Base-by-base conservation (phyloP, 2,888 invertebrate genomes). In the Polyploca ridens region DNA sequence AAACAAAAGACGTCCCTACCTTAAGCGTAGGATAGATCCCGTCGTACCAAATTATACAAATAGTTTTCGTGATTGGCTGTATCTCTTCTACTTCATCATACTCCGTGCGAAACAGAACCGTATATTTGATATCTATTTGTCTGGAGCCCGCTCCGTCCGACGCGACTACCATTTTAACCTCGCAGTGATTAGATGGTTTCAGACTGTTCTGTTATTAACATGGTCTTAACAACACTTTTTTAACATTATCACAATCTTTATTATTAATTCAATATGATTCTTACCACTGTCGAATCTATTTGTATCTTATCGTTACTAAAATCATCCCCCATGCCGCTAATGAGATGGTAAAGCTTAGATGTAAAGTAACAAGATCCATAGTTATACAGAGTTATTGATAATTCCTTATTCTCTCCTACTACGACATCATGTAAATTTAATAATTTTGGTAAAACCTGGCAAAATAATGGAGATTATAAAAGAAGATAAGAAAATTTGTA, bases 11-110 rank as follows among this genome's bases (percentile, higher is more conserved):
- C 44, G 6, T 44, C 61, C 72, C 41, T 62, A 91, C 94, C 90
- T 92, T 89, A 4, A 91, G 76, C 3, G 87, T 93, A 35, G 94
- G 93, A 73, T 92, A 93, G 69, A 93, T 91, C 5, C 93, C 93
- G 66, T 93, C 93, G 64, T 93, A 94, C 91, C 91, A 94, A 63
- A 94, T 69, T n/a, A 69, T 85, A 68, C 89, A 89, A 66, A 94
- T 90, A 0, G 80, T 87, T 68, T 87, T 90, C n/a, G 59, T 76
- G 3, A 89, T 75, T 0, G 93, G 91, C 64, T 90, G 90, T 72
- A 91, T 89, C 71, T 93, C 92, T 65, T 87, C 86, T 4, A 93
- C 74, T 64, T 90, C 90, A 10, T 88, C 90, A 54, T 77, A 81
- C 68, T 91, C 92, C 3, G 89, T 90, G 7, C 91, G 87, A 68